Evolutionary conservation across 2,797 vertebrate genomes (phyloP).

Genomic region (Nannoperca australis): DNA sequence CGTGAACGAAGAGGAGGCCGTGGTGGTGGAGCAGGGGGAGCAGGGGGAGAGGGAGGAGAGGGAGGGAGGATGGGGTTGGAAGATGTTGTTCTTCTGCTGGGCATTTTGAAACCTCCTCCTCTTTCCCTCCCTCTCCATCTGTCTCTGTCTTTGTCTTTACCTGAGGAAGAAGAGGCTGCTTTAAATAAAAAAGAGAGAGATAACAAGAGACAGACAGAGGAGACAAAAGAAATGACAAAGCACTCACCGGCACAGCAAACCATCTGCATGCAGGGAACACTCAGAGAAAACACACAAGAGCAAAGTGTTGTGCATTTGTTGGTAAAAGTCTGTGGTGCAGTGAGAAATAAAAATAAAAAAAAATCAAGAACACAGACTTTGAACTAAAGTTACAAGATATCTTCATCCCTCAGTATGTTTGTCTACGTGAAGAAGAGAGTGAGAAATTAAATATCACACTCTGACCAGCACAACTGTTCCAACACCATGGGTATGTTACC

Average conservation of each 20-base stretch:
- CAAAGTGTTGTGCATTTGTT: neutral
- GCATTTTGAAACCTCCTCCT: slow-evolving; percentile 66
- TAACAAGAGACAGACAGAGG: neutral
- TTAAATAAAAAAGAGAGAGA: slow-evolving; percentile 34
- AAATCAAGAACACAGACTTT: neutral
- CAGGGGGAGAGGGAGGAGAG: slow-evolving; percentile 31
- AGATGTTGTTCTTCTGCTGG: slow-evolving; percentile 72
- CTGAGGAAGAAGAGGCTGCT: slow-evolving; percentile 72
- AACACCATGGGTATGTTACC: slow-evolving; percentile 9
- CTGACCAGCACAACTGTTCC: slow-evolving; percentile 30
- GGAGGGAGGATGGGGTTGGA: slow-evolving; percentile 57
- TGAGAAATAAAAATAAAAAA: neutral
- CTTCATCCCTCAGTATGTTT: neutral
- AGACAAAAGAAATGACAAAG: neutral
- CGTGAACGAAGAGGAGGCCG: slow-evolving; percentile 71
- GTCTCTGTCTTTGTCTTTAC: slow-evolving; percentile 77
- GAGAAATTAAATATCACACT: slow-evolving; percentile 7
- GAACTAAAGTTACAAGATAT: neutral
- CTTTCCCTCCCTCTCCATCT: slow-evolving; percentile 72
- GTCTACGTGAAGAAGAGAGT: neutral
- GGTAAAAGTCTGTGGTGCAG: neutral
- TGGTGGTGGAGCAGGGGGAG: slow-evolving; percentile 64
- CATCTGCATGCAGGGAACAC: slow-evolving; percentile 38
- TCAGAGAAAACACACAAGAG: neutral
- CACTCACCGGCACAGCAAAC: slow-evolving; percentile 59